Base-by-base conservation (phyloP, 2,113 vertebrate genomes). In the Labrus mixtus region DNA sequence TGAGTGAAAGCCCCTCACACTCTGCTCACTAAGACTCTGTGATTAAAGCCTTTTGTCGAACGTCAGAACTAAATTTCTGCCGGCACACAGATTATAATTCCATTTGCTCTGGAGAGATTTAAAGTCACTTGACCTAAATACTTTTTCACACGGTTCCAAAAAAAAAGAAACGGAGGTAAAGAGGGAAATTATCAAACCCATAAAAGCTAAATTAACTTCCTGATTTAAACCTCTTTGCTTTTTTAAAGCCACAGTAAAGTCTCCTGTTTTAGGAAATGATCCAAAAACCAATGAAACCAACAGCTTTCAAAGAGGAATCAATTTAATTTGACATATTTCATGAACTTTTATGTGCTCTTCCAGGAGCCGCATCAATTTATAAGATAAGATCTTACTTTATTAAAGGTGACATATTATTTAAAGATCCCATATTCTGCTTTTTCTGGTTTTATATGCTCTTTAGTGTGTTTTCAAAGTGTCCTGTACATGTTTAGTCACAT, bases 71-170 rank as follows among this genome's bases (percentile, higher is more conserved):
- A 46, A 65, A 37, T 69, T 85, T 43, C 70, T 78, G 68, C 63
- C 64, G 73, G 57, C 9, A 37, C 9, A 0, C 59, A 61, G 69
- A 78, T 78, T 74, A 74, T 46, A 81, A 67, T 62, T 73, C 74
- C 73, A 54, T 64, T 68, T 67, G 56, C 59, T 69, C 19, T 58
- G 69, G 33, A 45, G 56, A 56, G 73, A 73, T 81, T 85, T 70
- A 60, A 57, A 48, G 41, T 66, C 37, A 50, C 75, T 67, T 19
- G 70, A 50, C 60, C 74, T 81, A 33, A 66, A 78, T 57, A 53
- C 78, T 1, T n/a, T 43, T 73, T 69, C 54, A 73, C 16, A 65
- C 17, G n/a, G 20, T 17, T 54, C 22, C 22, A 57, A 73, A 68
- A 67, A 50, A 22, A 57, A 73, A 68, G 61, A 50, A 0, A 20